These are phyloP conservation scores for Panthera uncia DNA, from an alignment of 2,113 vertebrate species.

Conservation along the genomic window DNA sequence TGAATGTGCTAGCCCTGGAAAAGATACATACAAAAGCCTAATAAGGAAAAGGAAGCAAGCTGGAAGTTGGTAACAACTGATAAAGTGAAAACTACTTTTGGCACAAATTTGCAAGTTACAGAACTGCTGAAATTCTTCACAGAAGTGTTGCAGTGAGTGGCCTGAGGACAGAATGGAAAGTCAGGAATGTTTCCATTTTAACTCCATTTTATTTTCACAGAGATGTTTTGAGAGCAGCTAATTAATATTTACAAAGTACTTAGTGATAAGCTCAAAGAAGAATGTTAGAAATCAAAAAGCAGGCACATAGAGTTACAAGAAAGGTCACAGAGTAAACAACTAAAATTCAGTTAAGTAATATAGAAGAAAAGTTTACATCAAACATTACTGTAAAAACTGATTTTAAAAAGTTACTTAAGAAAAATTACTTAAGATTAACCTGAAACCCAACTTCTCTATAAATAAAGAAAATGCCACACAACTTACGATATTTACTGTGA, in stretches of 20 bases:
- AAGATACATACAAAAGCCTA: not conserved
- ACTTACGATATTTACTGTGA: conserved; percentile 95
- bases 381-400: conserved; percentile 24
- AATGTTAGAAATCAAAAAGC: conserved; percentile 48
- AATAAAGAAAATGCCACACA: not conserved
- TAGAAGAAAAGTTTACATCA: not conserved
- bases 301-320: not conserved
- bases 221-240: conserved; percentile 6
- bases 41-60: not conserved
- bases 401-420: conserved; percentile 26
- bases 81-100: conserved; percentile 28
- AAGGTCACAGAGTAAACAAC: conserved; percentile 22
- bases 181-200: not conserved
- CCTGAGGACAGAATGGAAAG: not conserved
- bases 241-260: conserved; percentile 34
- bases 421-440: conserved; percentile 7
- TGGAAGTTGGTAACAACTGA: not conserved
- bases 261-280: not conserved
- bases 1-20: not conserved
- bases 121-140: not conserved
- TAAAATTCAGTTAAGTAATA: conserved; percentile 11
- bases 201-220: conserved; percentile 20
- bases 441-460: conserved; percentile 10
- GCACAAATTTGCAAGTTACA: not conserved
- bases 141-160: not conserved